phyloP scores from a whole-genome alignment of 92 coral and sea anemone species.

The Epizoanthus stellaris region DNA sequence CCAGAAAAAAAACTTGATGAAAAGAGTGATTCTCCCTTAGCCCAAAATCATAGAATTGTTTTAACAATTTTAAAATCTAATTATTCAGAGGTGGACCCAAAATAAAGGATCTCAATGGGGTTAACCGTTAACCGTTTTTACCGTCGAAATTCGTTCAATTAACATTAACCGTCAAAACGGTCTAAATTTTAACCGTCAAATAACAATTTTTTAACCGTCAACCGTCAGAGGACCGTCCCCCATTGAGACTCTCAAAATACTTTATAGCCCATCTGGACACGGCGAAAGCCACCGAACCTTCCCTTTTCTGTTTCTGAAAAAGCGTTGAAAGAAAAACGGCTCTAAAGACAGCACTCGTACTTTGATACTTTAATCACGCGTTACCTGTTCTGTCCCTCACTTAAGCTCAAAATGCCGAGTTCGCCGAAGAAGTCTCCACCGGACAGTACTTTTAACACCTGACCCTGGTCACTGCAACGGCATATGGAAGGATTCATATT shows the following conservation, averaged over 20 bases:
- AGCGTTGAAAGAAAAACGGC: background rate
- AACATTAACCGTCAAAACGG: no score
- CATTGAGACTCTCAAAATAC: background rate
- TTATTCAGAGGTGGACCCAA: no score
- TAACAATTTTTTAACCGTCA: no score
- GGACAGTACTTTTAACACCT: constrained; percentile 80
- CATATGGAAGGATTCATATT: background rate
- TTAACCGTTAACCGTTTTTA: no score
- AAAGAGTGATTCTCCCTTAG: no score
- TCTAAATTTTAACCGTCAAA: no score
- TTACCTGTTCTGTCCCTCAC: constrained; percentile 98
- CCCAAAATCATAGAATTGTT: no score
- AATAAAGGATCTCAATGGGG: no score
- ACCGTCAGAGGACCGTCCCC: background rate
- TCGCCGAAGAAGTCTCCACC: constrained; percentile 99
- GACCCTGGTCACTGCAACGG: constrained; percentile 82
- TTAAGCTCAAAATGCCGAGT: constrained; percentile 91
- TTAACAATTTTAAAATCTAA: no score
- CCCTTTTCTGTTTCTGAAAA: background rate
- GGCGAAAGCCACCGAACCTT: background rate
- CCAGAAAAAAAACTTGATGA: no score
- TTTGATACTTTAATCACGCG: background rate
- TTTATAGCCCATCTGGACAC: background rate
- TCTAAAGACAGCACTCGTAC: background rate
- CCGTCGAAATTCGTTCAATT: no score